Evolutionary conservation across 2,888 invertebrate species (phyloP), one percentile per base, ranked within the genome.

Genomic region (Parnassius smintheus): DNA sequence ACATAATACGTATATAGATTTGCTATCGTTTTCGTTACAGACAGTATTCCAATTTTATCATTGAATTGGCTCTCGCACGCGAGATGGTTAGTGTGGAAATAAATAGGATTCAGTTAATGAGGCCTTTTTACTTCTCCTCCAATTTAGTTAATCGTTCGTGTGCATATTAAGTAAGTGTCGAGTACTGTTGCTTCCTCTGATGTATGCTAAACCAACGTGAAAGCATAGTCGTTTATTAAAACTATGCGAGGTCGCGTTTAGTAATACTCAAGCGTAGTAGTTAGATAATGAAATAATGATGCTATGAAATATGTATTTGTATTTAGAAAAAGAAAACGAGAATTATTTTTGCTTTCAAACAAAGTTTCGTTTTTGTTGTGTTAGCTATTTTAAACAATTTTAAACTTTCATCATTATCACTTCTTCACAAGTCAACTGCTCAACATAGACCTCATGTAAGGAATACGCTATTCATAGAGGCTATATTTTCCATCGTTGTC

Each of bases 211-310:
- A 51, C 51, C 45, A 56, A 56, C 60, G 62, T 56, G 62, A 66
- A 66, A 62, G 64, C 64, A 62, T n/a, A 41, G 54, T 42, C 42
- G 62, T 65, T 62, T 57, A 51, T 63, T 60, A 62, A 56, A 56
- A 60, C 50, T 45, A 56, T n/a, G 59, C 64, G 59, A 62, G 60
- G 62, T 52, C 62, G 12, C 18, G 44, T 64, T 64, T 64, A 59
- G 64, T 59, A 59, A 62, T 12, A 56, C 48, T 25, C 44, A 22
- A 56, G 57, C 55, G 56, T 64, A 62, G 56, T 64, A 62, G 18
- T 56, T 51, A 54, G 51, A 63, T 62, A 62, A 58, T 62, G 58
- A 62, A 62, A 62, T 58, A 48, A 58, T 62, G 54, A 54, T 54
- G 62, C 18, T 59, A 46, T 41, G 25, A 45, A 50, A n/a, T 53